Base-by-base conservation (phyloP, 1,140 invertebrate species). In the Micrasema minimum region DNA sequence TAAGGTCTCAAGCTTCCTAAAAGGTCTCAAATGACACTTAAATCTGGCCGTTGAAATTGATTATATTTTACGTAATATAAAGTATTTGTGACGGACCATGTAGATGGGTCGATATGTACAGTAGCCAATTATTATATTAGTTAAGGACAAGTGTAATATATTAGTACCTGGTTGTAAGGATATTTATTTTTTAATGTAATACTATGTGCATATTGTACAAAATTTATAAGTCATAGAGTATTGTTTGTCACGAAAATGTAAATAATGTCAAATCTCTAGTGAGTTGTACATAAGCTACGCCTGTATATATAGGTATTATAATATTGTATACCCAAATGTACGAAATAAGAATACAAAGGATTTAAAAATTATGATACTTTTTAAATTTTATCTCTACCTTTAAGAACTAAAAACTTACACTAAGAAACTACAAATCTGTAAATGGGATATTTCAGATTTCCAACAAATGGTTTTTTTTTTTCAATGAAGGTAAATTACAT, bases 181-280 rank as follows among this genome's bases (percentile, higher is more conserved):
- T 75, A 75, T 75, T 75, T 75, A 75, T 75, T 75, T 72, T 74
- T 69, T 75, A 72, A 69, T 62, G 67, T 72, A 72, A 72, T 72
- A 46, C 26, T 66, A 69, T 75, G 74, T 72, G 69, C 70, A 72
- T 72, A 72, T 65, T 72, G 74, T 72, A 72, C 74, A 72, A 72
- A 75, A 69, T 45, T 69, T 12, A 50, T 72, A 72, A 75, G 74
- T 75, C 74, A 72, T 72, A 72, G 74, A 66, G 26, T 72, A 67
- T 72, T 61, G 67, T 69, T 75, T 66, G 53, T 16, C 67, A 23
- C 66, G 74, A 66, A 53, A 22, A 46, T 75, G 70, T 75, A 75
- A 69, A 72, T 75, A 72, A 46, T 66, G 59, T 45, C 38, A 46
- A 31, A 18, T 69, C 41, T 14, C 11, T 48, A 35, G 16, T 66